Evolutionary conservation across 1,140 invertebrate species (phyloP).

Genomic region (Cyclina sinensis): DNA sequence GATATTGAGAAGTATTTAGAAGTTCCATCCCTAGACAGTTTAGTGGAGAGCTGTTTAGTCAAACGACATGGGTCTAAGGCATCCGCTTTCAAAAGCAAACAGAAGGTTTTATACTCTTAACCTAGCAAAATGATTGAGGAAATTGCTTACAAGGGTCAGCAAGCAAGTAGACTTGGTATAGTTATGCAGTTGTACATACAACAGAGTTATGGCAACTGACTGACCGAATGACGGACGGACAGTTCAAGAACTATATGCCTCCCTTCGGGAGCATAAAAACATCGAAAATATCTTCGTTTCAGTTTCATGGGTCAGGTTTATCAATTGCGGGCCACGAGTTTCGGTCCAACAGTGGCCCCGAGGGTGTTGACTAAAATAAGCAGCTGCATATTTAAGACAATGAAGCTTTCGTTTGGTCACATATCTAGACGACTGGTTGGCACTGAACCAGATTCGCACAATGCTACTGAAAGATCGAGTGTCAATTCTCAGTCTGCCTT

Average conservation of each 20-base stretch:
- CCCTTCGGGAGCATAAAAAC: too few relatives aligned
- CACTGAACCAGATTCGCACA: neutral
- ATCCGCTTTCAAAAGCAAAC: neutral
- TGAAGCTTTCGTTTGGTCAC: slow-evolving; percentile 1
- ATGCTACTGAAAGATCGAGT: neutral
- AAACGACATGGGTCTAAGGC: neutral
- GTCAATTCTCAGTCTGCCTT: slow-evolving; percentile 6
- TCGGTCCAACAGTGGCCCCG: neutral
- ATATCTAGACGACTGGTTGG: slow-evolving; percentile 28
- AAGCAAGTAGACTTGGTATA: neutral
- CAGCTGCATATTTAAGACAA: neutral
- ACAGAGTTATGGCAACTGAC: neutral
- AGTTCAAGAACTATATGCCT: too few relatives aligned
- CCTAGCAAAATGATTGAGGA: neutral
- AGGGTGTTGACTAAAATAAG: neutral
- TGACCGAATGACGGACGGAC: too few relatives aligned
- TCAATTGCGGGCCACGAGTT: neutral
- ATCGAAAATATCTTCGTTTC: slow-evolving; percentile 1
- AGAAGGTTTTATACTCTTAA: neutral
- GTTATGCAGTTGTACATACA: neutral
- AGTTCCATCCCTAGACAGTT: slow-evolving; percentile 27
- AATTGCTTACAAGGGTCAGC: neutral
- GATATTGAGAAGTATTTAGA: slow-evolving; percentile 12
- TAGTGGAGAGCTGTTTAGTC: slow-evolving; percentile 1
- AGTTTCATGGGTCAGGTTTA: neutral